phyloP scores from a whole-genome alignment of 2,888 invertebrate genomes.

The Eupithecia tripunctaria region DNA sequence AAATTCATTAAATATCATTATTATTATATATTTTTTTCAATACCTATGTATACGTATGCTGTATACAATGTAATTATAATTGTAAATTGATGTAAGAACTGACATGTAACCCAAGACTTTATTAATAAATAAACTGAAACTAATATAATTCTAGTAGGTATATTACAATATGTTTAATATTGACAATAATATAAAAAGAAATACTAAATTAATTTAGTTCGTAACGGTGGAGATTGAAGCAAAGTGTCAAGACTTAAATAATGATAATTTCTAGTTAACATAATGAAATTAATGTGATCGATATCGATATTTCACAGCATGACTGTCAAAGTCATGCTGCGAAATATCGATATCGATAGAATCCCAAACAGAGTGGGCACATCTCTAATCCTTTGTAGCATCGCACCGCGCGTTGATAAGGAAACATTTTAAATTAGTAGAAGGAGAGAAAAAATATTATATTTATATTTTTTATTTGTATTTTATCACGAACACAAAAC shows the following conservation, averaged over 20 bases:
- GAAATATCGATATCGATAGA: conserved; percentile 36
- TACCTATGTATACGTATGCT: too few species aligned
- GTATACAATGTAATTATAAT: too few species aligned
- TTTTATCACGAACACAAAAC: conserved; percentile 82
- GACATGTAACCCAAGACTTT: too few species aligned
- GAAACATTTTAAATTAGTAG: conserved; percentile 85
- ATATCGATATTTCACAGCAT: too few species aligned
- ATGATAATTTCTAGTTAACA: not conserved
- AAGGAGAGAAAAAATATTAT: conserved; percentile 70
- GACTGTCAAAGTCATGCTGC: not conserved
- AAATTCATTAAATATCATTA: too few species aligned
- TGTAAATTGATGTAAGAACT: too few species aligned
- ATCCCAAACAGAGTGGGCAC: conserved; percentile 37
- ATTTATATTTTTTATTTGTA: conserved; percentile 79
- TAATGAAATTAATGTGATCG: not conserved
- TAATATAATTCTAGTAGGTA: too few species aligned
- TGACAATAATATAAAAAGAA: too few species aligned
- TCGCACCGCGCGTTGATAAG: conserved; percentile 82
- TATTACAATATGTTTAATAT: too few species aligned
- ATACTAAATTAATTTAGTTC: not conserved
- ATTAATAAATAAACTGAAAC: too few species aligned
- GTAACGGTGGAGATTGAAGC: not conserved
- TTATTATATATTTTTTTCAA: too few species aligned
- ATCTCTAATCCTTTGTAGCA: conserved; percentile 74
- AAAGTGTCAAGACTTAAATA: too few species aligned